These are phyloP conservation scores for Diadumene lineata DNA, from an alignment of 92 coral and sea anemone genomes.

Conservation along the genomic window DNA sequence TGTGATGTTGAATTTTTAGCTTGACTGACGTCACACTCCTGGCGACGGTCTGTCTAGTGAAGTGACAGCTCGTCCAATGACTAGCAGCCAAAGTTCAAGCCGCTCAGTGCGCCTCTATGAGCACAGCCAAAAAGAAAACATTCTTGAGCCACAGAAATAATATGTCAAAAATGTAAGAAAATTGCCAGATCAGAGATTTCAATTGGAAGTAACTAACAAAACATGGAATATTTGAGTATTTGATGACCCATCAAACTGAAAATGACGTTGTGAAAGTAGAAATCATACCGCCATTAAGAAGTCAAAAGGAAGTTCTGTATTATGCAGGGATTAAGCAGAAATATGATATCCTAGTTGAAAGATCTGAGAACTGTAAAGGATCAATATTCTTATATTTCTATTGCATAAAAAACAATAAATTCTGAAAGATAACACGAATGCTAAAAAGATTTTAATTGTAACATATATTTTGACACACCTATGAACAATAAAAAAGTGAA, in stretches of 20 bases:
- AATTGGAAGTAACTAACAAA: not conserved
- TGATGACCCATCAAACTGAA: too few species aligned
- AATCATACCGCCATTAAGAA: not conserved
- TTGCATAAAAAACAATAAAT: too few species aligned
- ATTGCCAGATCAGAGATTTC: not conserved
- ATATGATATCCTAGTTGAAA: not conserved
- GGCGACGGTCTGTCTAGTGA: slow-evolving; percentile 82
- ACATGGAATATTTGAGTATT: not conserved
- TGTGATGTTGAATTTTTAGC: slow-evolving; percentile 33
- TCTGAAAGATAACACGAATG: too few species aligned
- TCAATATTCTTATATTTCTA: not conserved
- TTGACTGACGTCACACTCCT: slow-evolving; percentile 74
- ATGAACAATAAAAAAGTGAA: too few species aligned
- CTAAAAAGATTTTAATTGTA: too few species aligned
- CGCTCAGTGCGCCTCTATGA: slow-evolving; percentile 38
- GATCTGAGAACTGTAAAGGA: not conserved
- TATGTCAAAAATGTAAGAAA: not conserved
- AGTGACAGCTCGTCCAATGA: slow-evolving; percentile 55
- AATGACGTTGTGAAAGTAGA: not conserved
- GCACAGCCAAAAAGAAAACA: slow-evolving; percentile 25
- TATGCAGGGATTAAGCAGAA: not conserved
- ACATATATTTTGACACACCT: too few species aligned
- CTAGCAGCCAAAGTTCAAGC: slow-evolving; percentile 39
- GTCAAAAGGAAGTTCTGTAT: not conserved
- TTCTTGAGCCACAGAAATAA: not conserved